Base-by-base conservation (phyloP, 2,113 vertebrate species). In the Gobius niger region DNA sequence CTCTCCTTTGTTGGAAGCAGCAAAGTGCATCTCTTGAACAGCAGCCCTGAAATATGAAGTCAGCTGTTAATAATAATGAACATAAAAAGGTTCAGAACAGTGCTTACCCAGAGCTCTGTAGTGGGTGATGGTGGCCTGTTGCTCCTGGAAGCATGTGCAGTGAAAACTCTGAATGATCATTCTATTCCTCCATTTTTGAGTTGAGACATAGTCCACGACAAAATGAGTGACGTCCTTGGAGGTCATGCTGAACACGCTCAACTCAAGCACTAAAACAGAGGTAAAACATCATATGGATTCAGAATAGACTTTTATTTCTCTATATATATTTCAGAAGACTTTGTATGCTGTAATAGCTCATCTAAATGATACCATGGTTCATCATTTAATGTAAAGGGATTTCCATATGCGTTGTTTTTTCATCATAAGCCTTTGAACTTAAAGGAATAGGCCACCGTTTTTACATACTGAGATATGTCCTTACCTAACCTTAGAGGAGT, bases 21-120 rank as follows among this genome's bases (percentile, higher is more conserved):
- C 56, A 98, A 78, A 0, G 96, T 98, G 65, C 94, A 97, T 73
- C 96, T 94, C 84, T 96, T 98, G 68, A 96, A 93, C 70, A 98
- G 81, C 72, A 98, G 59, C 42, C 96, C 96, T 97, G 82, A 47
- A 54, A 77, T 62, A 24, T 7, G 24, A 18, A 53, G 49, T 50
- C 1, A 15, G 15, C 3, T 50, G 9, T 50, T 15, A 77, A 88
- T 2, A 68, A 19, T 69, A 24, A 51, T 4, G 7, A 65, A 68
- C 6, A 53, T 47, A 14, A 11, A 46, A 1, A 63, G 19, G 62
- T 44, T 24, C 8, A 8, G 4, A n/a, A 19, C 16, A 7, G 8
- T 70, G 72, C 78, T 90, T 91, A 95, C 96, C 96, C 81, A 98
- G 88, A 51, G 89, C 90, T 86, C n/a, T 94, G 93, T 95, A 97